Evolutionary conservation across 2,888 invertebrate species (phyloP), one percentile per base, ranked within the genome.

Genomic region (Lasius platythorax): DNA sequence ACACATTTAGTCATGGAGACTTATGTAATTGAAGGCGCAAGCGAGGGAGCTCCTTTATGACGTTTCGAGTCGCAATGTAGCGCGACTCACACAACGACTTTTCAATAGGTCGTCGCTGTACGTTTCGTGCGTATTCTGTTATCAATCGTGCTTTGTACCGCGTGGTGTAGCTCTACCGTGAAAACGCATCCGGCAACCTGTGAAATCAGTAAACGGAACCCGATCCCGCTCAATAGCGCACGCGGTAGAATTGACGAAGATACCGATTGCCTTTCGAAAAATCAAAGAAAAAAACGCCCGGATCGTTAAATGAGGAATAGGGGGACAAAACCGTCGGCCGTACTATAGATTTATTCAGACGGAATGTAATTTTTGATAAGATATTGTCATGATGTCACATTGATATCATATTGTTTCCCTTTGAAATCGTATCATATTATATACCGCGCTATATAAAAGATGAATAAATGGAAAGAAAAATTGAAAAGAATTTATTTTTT

Each of bases 121-220:
- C 23, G 23, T 79, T 73, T 81, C 23, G 61, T 46, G 61, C 61
- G 79, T 73, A 53, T 53, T 53, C 79, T 9, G 79, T 81, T 81
- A 81, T 81, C 79, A 81, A 81, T 81, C 46, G 79, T 46, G 79
- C 79, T 81, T 81, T 81, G 79, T 73, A 61, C 33, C 28, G 37
- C 12, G 61, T 30, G 9, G 4, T 37, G n/a, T 30, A 37, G 58
- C 79, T 79, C 58, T 73, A 61, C 33, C 79, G 68, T 68, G 68
- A 43, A 68, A 78, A 78, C 78, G 58, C 73, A 81, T 73, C 79
- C 73, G 73, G 61, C 58, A 81, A 81, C 79, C 61, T 61, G 46
- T 81, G 79, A 73, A 81, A 81, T 81, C 73, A 72, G 73, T 33
- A 46, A 53, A 79, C 61, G 79, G 73, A 72, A 81, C 79, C 68